Evolutionary conservation across 1,140 invertebrate species (phyloP), one percentile per base, ranked within the genome.

Genomic region (Drosophila arawakana): DNA sequence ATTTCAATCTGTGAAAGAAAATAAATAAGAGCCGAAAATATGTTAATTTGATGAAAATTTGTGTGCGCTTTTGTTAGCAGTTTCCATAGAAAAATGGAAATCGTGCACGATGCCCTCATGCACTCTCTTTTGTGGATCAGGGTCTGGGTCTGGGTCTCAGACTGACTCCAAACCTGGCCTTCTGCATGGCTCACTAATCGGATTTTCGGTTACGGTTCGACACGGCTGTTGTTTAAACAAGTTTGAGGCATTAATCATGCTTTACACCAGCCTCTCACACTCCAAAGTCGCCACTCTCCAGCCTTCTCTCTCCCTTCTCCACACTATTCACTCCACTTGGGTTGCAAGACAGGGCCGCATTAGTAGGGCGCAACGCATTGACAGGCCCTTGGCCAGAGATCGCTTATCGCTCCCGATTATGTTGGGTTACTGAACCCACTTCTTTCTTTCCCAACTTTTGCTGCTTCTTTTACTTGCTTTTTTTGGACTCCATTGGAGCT

Each of bases 41-140:
- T 86, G 83, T 86, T 86, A 86, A 86, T 86, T 86, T 89, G 84
- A 78, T 86, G 73, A 88, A 86, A 86, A 88, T 69, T 85, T 84
- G 65, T 78, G 78, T 73, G 67, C 58, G 81, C 74, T 80, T 86
- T 85, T 86, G 79, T 81, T 86, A 66, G 76, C 76, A 63, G 76
- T 88, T 86, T 84, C 86, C 76, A 84, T 62, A 71, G 69, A 76
- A 86, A 82, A 88, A 72, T 86, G 83, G 83, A 86, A 86, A 86
- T 86, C 83, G 83, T 88, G 84, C 70, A 73, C 60, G 67, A 65
- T 30, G 25, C 63, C 63, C 47, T 62, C 43, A 34, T 13, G 21
- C 39, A 34, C 13, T 61, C 62, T 70, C 47, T 44, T 44, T 15
- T 39, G 5, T 21, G 15, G 46, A 21, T 47, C 7, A n/a, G 18